phyloP scores from a whole-genome alignment of 1,140 invertebrate species.

The Heliconius hermathena region DNA sequence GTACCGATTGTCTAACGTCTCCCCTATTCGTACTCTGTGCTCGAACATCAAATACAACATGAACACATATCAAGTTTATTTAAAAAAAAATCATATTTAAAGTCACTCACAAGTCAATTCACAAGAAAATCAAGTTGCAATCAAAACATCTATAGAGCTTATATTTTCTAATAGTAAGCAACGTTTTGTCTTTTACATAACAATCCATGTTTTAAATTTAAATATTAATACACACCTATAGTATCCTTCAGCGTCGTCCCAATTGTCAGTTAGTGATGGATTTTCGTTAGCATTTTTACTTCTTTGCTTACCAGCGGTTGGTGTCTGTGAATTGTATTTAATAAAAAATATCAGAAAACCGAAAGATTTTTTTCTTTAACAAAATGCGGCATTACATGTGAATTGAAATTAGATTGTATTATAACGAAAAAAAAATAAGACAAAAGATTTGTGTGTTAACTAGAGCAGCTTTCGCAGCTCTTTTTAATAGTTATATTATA shows the following conservation, averaged over 20 bases:
- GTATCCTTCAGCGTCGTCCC: conserved; percentile 99
- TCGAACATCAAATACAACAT: neutral
- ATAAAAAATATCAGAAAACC: neutral
- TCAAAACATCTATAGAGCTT: too few species aligned
- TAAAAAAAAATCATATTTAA: neutral
- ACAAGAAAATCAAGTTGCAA: too few species aligned
- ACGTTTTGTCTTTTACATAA: too few species aligned
- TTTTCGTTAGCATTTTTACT: conserved; percentile 89
- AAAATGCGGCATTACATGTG: too few species aligned
- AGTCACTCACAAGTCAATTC: too few species aligned
- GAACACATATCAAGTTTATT: neutral
- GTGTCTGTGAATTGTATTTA: conserved; percentile 77
- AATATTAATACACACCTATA: conserved; percentile 81
- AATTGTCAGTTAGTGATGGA: conserved; percentile 97
- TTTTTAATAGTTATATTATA: too few species aligned
- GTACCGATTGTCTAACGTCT: conserved; percentile 96
- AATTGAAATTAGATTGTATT: too few species aligned
- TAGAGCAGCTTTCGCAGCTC: too few species aligned
- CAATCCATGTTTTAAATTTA: too few species aligned
- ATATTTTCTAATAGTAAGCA: too few species aligned
- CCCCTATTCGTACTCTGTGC: conserved; percentile 94
- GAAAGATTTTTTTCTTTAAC: neutral
- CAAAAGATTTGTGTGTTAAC: too few species aligned
- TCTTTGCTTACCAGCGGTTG: conserved; percentile 88
- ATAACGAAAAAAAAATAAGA: too few species aligned